Base-by-base conservation (phyloP, 2,797 vertebrate species). In the Toxotes lorentzi region DNA sequence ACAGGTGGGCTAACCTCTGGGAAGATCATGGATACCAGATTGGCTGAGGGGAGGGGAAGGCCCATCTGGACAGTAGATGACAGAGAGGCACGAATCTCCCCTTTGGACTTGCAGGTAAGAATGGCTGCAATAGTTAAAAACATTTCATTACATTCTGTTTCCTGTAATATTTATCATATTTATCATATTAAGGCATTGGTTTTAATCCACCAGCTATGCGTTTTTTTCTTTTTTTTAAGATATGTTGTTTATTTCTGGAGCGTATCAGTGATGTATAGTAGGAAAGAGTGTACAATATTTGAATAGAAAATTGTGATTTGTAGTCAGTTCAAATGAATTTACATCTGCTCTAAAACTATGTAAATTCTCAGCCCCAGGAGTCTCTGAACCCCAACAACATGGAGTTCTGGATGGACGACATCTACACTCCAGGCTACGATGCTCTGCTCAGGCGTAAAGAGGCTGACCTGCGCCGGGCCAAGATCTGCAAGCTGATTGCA, bases 341-440 rank as follows among this genome's bases (percentile, higher is more conserved):
- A 47, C 67, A 41, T 60, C 11, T 75, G 12, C 10, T 76, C 3
- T 57, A 30, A 71, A 67, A 64, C 24, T 54, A 7, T 79, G 53
- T 62, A 38, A 53, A 79, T 65, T 63, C 72, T 47, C 73, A 98
- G 97, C 94, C 90, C 27, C 97, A 97, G 88, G 97, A 99, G 78
- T 97, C 97, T 70, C 90, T 98, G 75, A 98, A 99, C 76, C 97
- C 97, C 32, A 98, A 97, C 94, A 97, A 98, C 93, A 90, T 98
- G 74, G 97, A 98, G 81, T 99, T 97, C 82, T 99, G 97, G 97
- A 97, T 98, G 97, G 97, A 99, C 67, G 97, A 98, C 82, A 97
- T 98, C 82, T 98, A 97, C 68, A 97, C 96, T 4, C 97, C 97
- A 0, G 97, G 97, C 80, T 98, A 97, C 0, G 97, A 97, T 67